Evolutionary conservation across 2,888 invertebrate species (phyloP).

Genomic region (Harpalus rubripes): DNA sequence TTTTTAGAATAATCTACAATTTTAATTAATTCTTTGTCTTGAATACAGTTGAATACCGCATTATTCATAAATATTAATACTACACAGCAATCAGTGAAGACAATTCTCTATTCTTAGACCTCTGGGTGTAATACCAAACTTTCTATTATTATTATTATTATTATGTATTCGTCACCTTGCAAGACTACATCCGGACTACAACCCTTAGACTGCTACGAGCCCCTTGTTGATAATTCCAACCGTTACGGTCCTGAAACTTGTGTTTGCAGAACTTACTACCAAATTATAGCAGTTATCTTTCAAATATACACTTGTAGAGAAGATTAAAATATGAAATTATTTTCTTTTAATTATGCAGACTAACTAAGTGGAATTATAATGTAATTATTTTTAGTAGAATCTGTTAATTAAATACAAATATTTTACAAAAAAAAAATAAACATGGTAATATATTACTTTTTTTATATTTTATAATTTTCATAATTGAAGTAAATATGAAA

Average conservation of each 20-base stretch:
- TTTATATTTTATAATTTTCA: too few relatives aligned
- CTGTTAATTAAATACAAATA: neutral
- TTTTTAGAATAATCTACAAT: too few relatives aligned
- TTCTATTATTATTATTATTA: conserved; percentile 4
- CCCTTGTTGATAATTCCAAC: neutral
- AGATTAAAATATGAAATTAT: conserved; percentile 1
- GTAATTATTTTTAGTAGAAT: neutral
- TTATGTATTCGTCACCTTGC: neutral
- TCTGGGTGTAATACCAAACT: neutral
- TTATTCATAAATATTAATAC: neutral
- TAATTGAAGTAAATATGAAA: too few relatives aligned
- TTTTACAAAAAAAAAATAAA: neutral
- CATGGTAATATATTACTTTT: too few relatives aligned
- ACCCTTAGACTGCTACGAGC: neutral
- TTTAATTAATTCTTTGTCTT: too few relatives aligned
- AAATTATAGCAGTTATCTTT: neutral
- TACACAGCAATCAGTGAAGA: neutral
- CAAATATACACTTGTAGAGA: neutral
- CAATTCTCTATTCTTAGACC: neutral
- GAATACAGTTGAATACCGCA: neutral
- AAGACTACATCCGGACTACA: neutral
- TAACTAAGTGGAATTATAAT: neutral
- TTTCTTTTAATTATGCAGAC: neutral
- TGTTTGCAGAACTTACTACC: neutral
- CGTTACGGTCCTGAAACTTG: conserved; percentile 1